Evolutionary conservation across 2,113 vertebrate species (phyloP), one percentile per base, ranked within the genome.

Genomic region (Poicephalus gulielmi): DNA sequence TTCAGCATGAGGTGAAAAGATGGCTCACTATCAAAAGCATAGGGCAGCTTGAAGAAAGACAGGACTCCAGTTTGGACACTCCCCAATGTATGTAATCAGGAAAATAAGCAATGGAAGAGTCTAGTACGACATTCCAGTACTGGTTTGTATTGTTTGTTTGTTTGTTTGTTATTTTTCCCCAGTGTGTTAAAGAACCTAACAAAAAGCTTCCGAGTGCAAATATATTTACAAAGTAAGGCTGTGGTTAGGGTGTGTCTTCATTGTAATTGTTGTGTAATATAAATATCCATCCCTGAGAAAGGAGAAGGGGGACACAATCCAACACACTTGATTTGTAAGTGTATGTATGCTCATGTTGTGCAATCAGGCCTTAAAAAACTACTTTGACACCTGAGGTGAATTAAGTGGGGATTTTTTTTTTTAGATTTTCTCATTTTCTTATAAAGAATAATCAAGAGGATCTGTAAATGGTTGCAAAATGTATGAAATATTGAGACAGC

Each of bases 231-330:
- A 75, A 98, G 76, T 96, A 98, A 98, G 97, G 98, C 97, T 94
- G 96, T 70, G 80, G 94, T 88, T 95, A 94, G 92, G 94, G 90
- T 95, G 95, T 95, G 96, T 97, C 97, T 97, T 97, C 97, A 95
- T 96, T 94, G 97, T 97, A 97, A 95, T 96, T 95, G 88, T 88
- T 92, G 69, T 92, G 96, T 97, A 97, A 96, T 92, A 95, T 97
- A 97, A 97, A 97, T 94, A 98, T 97, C 96, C 97, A 98, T 98
- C 98, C 98, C 98, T 98, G 98, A 98, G 98, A 98, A 97, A 96
- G 86, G 87, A 96, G 94, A 95, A 96, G 93, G 96, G 93, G 94
- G 94, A 92, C 74, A 93, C 78, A 82, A 81, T 90, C 95, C 95
- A 88, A 96, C 95, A 90, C 83, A 90, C 78, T 90, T 91, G 95